These are phyloP conservation scores for Euzetes globulus DNA, from an alignment of 2,888 invertebrate species.

Conservation along the genomic window DNA sequence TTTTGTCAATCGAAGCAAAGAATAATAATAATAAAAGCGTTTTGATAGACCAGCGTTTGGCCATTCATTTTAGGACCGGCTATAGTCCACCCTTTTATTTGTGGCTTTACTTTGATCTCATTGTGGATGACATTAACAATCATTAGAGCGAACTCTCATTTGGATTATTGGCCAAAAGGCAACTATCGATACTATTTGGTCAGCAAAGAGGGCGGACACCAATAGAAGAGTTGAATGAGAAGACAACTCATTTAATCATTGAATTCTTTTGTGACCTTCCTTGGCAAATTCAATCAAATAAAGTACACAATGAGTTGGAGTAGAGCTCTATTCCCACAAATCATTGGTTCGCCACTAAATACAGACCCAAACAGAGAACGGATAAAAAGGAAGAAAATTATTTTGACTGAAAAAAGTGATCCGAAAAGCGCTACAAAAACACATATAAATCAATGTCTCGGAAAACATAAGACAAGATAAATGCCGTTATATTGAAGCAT, in stretches of 20 bases:
- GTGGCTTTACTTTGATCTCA: not conserved
- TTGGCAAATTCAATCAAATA: constrained; percentile 22
- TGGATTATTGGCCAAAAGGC: constrained; percentile 14
- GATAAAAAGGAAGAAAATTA: not conserved
- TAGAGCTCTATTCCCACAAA: not conserved
- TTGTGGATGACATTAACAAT: not conserved
- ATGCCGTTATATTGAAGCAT: not conserved
- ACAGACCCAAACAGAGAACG: not conserved
- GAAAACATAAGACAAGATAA: constrained; percentile 19
- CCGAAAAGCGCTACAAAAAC: not conserved
- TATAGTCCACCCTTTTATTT: constrained; percentile 8
- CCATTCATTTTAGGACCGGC: not conserved
- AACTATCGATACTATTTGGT: constrained; percentile 4
- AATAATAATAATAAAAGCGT: constrained; percentile 14
- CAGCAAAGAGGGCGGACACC: not conserved
- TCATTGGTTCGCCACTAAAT: not conserved
- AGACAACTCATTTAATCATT: constrained; percentile 29
- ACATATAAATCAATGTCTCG: constrained; percentile 21
- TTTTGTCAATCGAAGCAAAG: not conserved
- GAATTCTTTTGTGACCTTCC: constrained; percentile 11
- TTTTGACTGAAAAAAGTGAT: not conserved
- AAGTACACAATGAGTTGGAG: constrained; percentile 4
- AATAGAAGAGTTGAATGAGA: not conserved
- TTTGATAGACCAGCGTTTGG: constrained; percentile 2
- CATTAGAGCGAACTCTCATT: constrained; percentile 20